Evolutionary conservation across 2,113 vertebrate genomes (phyloP), one percentile per base, ranked within the genome.

Genomic region (Xenotilapia flavipinnis): DNA sequence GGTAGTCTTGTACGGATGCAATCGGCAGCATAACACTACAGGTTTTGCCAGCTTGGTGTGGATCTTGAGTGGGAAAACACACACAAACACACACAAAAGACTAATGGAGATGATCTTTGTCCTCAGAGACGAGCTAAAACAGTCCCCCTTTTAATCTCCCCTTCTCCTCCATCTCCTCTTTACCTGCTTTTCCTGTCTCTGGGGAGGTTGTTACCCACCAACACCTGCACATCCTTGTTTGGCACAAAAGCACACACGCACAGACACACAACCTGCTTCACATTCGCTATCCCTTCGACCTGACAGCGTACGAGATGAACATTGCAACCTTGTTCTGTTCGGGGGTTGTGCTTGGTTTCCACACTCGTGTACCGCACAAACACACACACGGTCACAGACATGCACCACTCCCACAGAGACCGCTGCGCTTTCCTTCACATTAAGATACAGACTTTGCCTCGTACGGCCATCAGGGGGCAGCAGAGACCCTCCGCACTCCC

Each of bases 131-230:
- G 81, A 90, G 89, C 91, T 94, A 89, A 93, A 93, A 91, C 45
- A 80, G 84, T 87, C 79, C 55, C 60, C 83, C 70, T 84, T 92
- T 88, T 91, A 91, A 90, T 86, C 88, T 89, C 70, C 83, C 82
- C 83, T 81, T 73, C 85, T 85, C 45, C 84, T 85, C 40, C 83
- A 81, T 81, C 88, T 84, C 45, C 47, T 60, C 60, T 85, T 54
- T 86, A 77, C 79, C 60, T 81, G 77, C 87, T 75, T 62, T 58
- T n/a, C 38, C 58, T 11, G 31, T 92, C 90, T 90, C 93, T 36
- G 79, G 92, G 92, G 94, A 94, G 91, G 89, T 92, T 91, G 86
- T 94, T 96, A 94, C 91, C 91, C 10, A 86, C 90, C 84, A 95
- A 89, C 94, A 95, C 92, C 92, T 94, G 91, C 93, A 90, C 86